Conservation (phyloP, 2,797 vertebrate species). For the Leptodactylus fallax region DNA sequence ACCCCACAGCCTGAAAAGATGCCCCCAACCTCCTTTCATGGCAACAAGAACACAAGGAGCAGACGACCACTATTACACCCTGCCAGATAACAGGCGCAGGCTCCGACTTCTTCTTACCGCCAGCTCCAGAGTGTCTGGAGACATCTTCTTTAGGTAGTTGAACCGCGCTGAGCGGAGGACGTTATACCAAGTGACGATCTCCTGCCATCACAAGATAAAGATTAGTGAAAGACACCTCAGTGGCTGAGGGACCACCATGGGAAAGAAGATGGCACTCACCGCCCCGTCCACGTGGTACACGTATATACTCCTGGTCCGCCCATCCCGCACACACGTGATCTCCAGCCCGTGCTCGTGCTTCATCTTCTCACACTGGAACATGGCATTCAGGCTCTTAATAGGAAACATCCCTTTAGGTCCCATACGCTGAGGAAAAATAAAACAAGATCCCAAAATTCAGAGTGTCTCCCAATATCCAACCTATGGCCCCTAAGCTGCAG, state of each 20-base stretch:
- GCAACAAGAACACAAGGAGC: too few relatives aligned
- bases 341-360: slow-evolving; percentile 86
- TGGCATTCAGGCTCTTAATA: slow-evolving; percentile 87
- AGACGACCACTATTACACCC: too few relatives aligned
- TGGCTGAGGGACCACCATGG: neutral
- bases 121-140: slow-evolving; percentile 81
- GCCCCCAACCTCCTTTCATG: too few relatives aligned
- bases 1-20: too few relatives aligned
- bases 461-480: neutral
- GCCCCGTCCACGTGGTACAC: slow-evolving; percentile 87
- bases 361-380: slow-evolving; percentile 91
- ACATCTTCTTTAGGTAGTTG: slow-evolving; percentile 84
- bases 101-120: slow-evolving; percentile 78
- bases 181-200: slow-evolving; percentile 94
- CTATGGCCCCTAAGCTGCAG: too few relatives aligned
- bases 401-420: slow-evolving; percentile 85
- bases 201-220: slow-evolving; percentile 73
- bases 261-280: slow-evolving; percentile 72
- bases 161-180: slow-evolving; percentile 88
- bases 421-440: slow-evolving; percentile 75
- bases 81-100: too few relatives aligned
- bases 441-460: too few relatives aligned
- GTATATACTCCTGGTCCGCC: slow-evolving; percentile 85
- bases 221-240: neutral
- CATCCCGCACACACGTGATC: slow-evolving; percentile 81